Conservation (phyloP, 2,888 invertebrate genomes). For the Steinernema carpocapsae region DNA sequence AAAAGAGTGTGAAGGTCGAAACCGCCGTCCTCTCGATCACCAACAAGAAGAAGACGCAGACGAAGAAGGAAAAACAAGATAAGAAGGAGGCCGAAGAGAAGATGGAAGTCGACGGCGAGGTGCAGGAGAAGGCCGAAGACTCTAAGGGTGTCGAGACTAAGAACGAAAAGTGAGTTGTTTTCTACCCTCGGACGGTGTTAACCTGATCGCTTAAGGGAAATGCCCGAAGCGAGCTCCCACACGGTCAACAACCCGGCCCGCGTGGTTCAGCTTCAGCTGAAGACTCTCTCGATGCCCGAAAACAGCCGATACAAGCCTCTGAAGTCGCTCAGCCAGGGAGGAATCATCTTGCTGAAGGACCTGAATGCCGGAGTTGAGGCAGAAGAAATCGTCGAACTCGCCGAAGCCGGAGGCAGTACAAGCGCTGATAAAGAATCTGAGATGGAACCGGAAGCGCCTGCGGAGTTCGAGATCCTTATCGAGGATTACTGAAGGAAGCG, state of each 20-base stretch:
- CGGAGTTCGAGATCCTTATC: slow-evolving; percentile 23
- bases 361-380: slow-evolving; percentile 76
- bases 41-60: slow-evolving; percentile 83
- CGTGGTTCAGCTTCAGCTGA: slow-evolving; percentile 85
- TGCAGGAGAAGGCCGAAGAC: slow-evolving; percentile 23
- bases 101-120: neutral
- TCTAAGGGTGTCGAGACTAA: neutral
- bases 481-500: neutral
- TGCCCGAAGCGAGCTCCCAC: slow-evolving; percentile 84
- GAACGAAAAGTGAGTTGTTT: slow-evolving; percentile 5
- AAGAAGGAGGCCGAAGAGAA: slow-evolving; percentile 42
- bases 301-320: slow-evolving; percentile 80
- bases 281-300: slow-evolving; percentile 79
- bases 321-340: slow-evolving; percentile 82
- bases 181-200: too few species aligned
- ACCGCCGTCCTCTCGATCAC: slow-evolving; percentile 97
- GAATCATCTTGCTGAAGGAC: slow-evolving; percentile 88
- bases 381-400: slow-evolving; percentile 63
- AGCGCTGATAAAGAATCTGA: neutral
- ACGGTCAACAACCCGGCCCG: slow-evolving; percentile 92
- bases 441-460: slow-evolving; percentile 38
- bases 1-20: slow-evolving; percentile 94
- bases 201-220: neutral
- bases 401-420: slow-evolving; percentile 45
- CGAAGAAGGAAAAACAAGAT: slow-evolving; percentile 36